phyloP scores from a whole-genome alignment of 2,797 vertebrate genomes.

The Buceros bicornis region DNA sequence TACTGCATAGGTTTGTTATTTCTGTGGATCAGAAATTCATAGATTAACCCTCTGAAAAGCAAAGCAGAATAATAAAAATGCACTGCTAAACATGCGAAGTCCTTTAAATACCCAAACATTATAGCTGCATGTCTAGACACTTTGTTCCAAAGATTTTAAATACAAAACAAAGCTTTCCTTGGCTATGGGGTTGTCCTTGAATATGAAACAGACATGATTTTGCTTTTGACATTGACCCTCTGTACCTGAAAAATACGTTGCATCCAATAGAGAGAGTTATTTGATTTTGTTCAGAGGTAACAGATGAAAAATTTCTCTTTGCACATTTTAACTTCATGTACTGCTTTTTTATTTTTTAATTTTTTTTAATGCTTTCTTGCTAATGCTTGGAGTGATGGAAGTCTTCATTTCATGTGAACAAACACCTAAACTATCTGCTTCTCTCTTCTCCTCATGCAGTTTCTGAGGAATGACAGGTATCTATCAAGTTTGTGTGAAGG shows the following conservation, averaged over 20 bases:
- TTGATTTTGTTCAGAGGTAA: background rate
- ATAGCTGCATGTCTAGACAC: background rate
- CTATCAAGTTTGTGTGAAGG: background rate
- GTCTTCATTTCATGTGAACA: background rate
- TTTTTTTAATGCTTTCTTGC: background rate
- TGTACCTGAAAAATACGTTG: background rate
- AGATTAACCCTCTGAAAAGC: background rate
- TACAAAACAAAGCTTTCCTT: background rate
- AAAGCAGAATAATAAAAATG: background rate
- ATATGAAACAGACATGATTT: background rate
- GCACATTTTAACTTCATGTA: background rate
- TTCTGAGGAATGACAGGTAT: background rate
- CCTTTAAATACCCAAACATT: background rate
- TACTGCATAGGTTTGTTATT: background rate
- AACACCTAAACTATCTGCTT: background rate
- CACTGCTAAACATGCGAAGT: background rate
- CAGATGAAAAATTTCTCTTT: background rate
- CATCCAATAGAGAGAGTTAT: background rate
- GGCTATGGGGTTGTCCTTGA: background rate
- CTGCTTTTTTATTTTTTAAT: background rate
- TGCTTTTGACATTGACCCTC: background rate
- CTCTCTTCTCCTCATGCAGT: background rate
- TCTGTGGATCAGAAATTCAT: background rate
- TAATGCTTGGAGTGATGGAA: background rate
- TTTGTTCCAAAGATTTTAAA: background rate